Percentiles rank a stretch among this genome's conserved stretches.
These are phyloP conservation scores for Dyspetes luteomarginatus DNA, from an alignment of 2,888 invertebrate species.

Conservation along the genomic window DNA sequence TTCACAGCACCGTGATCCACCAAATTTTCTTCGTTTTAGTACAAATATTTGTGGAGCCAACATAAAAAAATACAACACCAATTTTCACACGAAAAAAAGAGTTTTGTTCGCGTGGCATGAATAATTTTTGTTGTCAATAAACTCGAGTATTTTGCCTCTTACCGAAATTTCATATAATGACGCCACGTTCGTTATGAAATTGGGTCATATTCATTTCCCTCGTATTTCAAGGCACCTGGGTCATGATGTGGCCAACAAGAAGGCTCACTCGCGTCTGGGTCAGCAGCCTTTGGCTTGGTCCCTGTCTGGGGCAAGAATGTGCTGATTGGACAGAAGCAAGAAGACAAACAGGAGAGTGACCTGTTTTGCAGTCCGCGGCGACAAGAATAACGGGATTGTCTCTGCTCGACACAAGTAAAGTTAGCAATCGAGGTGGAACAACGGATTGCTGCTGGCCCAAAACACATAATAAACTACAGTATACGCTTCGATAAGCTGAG, in stretches of 20 bases:
- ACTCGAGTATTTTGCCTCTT: too few species aligned
- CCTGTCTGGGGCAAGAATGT: not conserved
- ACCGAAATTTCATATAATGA: not conserved
- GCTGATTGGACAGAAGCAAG: conserved; percentile 19
- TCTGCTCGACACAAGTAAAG: not conserved
- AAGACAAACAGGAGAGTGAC: conserved; percentile 7
- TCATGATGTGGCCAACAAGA: not conserved
- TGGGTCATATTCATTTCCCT: not conserved
- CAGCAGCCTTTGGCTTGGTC: conserved; percentile 10
- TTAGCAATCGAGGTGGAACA: not conserved
- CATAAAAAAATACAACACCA: too few species aligned
- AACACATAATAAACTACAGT: too few species aligned
- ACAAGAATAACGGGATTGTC: conserved; percentile 43
- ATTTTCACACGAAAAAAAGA: too few species aligned
- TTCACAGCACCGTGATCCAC: too few species aligned
- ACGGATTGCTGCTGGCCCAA: not conserved
- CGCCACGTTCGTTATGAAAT: not conserved
- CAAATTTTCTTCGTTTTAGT: too few species aligned
- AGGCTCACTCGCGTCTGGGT: conserved; percentile 27
- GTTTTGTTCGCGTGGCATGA: too few species aligned
- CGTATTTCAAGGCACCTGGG: conserved; percentile 16
- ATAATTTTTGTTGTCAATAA: too few species aligned
- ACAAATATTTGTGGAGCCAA: too few species aligned
- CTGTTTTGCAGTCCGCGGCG: conserved; percentile 24
- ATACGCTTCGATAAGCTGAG: too few species aligned